phyloP scores from a whole-genome alignment of 2,888 invertebrate species.

The Sicus ferrugineus region DNA sequence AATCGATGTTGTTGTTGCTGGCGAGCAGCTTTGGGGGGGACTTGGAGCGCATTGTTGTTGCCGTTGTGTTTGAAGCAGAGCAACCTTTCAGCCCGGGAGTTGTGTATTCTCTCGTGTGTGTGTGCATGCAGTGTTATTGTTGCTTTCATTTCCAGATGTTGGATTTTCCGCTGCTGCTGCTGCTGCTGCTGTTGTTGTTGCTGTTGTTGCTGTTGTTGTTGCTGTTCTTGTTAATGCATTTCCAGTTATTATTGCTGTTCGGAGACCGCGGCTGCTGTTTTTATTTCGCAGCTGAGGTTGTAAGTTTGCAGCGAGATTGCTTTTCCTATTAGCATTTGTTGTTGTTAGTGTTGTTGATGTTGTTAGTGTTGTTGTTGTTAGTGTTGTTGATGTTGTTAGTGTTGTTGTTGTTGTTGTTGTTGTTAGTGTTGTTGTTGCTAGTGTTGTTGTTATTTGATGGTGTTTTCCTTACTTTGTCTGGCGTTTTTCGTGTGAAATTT shows the following conservation, averaged over 20 bases:
- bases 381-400: not conserved
- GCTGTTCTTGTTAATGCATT: not conserved
- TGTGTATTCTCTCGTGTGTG: too few relatives aligned
- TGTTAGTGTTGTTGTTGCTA: too few relatives aligned
- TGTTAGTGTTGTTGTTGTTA: constrained; percentile 5
- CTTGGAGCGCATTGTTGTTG: too few relatives aligned
- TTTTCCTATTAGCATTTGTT: constrained; percentile 21
- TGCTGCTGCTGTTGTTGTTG: not conserved
- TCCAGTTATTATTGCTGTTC: constrained; percentile 26
- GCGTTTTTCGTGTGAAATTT: too few relatives aligned
- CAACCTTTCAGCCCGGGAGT: too few relatives aligned
- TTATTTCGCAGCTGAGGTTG: not conserved
- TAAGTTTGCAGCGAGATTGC: constrained; percentile 7
- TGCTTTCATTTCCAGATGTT: not conserved
- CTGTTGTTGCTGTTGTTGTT: constrained; percentile 13
- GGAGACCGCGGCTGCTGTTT: not conserved
- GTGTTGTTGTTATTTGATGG: too few relatives aligned
- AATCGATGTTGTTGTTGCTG: not conserved
- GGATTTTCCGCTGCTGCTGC: not conserved
- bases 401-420: not conserved
- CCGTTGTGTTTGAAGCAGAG: too few relatives aligned
- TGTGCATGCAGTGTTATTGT: too few relatives aligned
- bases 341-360: constrained; percentile 3
- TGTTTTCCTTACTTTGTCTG: not conserved
- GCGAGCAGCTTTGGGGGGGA: too few relatives aligned